These are phyloP conservation scores for Cuculus canorus DNA, from an alignment of 2,797 vertebrate species.

Conservation along the genomic window DNA sequence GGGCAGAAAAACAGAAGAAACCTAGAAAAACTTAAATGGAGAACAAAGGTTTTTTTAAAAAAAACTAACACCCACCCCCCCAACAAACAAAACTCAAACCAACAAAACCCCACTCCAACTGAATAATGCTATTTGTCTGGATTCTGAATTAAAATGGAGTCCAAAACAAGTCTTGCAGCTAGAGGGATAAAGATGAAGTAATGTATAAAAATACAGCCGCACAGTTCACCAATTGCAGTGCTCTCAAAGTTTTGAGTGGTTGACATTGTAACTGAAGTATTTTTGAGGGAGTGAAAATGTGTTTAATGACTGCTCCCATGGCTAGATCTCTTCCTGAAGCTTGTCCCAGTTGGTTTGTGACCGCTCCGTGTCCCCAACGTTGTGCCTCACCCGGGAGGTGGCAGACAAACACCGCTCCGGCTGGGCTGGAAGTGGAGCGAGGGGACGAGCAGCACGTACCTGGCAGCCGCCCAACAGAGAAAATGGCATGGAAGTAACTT, in stretches of 20 bases:
- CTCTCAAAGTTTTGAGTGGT: not conserved
- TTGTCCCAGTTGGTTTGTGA: not conserved
- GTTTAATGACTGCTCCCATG: fast-evolving
- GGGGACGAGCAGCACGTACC: not conserved
- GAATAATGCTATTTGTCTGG: not conserved
- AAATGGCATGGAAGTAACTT: not conserved
- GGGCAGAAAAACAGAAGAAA: not conserved
- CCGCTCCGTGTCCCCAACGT: not conserved
- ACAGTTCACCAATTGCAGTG: not conserved
- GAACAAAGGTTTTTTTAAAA: not conserved
- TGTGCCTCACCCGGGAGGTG: slow-evolving; percentile 68
- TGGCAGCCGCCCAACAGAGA: not conserved
- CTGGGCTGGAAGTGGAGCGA: not conserved
- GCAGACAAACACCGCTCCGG: slow-evolving; percentile 56
- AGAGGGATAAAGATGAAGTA: not conserved
- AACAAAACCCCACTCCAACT: no score
- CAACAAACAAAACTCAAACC: not conserved
- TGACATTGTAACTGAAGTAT: not conserved
- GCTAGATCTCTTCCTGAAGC: fast-evolving
- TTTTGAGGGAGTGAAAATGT: not conserved
- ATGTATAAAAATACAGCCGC: not conserved
- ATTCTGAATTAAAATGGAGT: not conserved
- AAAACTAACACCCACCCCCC: no score
- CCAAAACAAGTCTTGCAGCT: not conserved
- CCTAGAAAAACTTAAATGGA: not conserved